Base-by-base conservation (phyloP, 2,888 invertebrate genomes). In the Pachymerium ferrugineum region DNA sequence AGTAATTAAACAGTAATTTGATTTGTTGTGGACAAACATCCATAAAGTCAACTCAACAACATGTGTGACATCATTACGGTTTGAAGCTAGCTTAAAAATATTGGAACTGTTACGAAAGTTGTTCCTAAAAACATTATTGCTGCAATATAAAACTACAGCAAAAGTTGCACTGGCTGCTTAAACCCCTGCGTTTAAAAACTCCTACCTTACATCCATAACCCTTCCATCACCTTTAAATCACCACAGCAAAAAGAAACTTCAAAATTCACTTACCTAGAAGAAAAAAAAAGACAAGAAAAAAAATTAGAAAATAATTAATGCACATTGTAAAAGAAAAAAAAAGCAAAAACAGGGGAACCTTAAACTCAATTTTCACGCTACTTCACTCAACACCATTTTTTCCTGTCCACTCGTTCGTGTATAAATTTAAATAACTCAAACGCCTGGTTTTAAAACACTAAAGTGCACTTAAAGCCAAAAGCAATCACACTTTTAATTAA, bases 401-500 rank as follows among this genome's bases (percentile, higher is more conserved):
- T 19, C 47, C 19, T n/a, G 28, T 62, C 62, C 62, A 62, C 12
- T n/a, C 8, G 4, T 19, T 54, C 47, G 47, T n/a, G 25, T 25
- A 62, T 62, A 25, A 22, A 62, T 62, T 62, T 22, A 62, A 62
- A 62, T 62, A 62, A 62, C 28, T 62, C 62, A 62, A 62, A 25
- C 62, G 25, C 25, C 28, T 62, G 22, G 62, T 28, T 62, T 62
- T 62, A 62, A 62, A 62, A 62, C 62, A 62, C 62, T 62, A 25
- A 62, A 62, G 62, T 25, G 62, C 62, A 62, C 62, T 62, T 62
- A 62, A 62, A 62, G 28, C 62, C 10, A 62, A 62, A 62, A 62
- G 62, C 62, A 62, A 62, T 62, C 62, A 62, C 62, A 62, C 62
- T 62, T 62, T 62, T 62, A 62, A 62, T 62, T 62, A 62, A 62